Percentiles rank a stretch among this genome's conserved stretches.
phyloP scores from a whole-genome alignment of 2,888 invertebrate genomes.

The Aradus depressus region DNA sequence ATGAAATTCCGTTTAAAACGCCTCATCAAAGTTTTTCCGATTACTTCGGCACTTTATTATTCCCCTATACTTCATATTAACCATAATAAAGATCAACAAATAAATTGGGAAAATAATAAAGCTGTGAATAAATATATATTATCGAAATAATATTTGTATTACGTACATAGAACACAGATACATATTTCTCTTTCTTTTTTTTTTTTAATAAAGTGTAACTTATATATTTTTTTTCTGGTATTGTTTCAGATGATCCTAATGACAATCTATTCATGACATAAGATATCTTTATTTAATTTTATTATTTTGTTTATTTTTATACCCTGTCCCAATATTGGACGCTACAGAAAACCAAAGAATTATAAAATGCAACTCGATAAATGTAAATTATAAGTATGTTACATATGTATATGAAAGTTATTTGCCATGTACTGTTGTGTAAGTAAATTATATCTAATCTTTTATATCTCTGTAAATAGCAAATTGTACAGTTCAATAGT shows the following conservation, averaged over 20 bases:
- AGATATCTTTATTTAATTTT: background rate
- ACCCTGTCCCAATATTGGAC: background rate
- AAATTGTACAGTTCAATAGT: too few relatives aligned
- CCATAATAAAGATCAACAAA: too few relatives aligned
- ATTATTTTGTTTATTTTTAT: slow-evolving; percentile 3
- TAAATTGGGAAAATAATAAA: too few relatives aligned
- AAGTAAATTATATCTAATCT: background rate
- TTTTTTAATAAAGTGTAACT: too few relatives aligned
- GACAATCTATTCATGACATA: slow-evolving; percentile 47
- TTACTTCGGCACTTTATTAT: background rate
- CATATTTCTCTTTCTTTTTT: too few relatives aligned
- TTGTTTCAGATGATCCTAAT: slow-evolving; percentile 47
- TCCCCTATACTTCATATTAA: background rate
- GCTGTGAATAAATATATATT: too few relatives aligned
- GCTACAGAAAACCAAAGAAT: slow-evolving; percentile 10
- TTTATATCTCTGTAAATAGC: slow-evolving; percentile 11
- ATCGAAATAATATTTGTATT: too few relatives aligned
- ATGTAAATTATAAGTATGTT: slow-evolving; percentile 11
- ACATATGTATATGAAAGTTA: slow-evolving; percentile 11
- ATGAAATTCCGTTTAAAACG: too few relatives aligned
- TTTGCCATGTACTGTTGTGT: slow-evolving; percentile 25
- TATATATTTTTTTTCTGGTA: too few relatives aligned
- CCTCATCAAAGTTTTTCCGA: background rate
- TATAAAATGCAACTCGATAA: background rate
- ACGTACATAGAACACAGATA: too few relatives aligned